A percentile compares a stretch with the other conserved stretches of the same genome.
These are phyloP conservation scores for Geothlypis trichas DNA, from an alignment of 2,113 vertebrate species.

Conservation along the genomic window DNA sequence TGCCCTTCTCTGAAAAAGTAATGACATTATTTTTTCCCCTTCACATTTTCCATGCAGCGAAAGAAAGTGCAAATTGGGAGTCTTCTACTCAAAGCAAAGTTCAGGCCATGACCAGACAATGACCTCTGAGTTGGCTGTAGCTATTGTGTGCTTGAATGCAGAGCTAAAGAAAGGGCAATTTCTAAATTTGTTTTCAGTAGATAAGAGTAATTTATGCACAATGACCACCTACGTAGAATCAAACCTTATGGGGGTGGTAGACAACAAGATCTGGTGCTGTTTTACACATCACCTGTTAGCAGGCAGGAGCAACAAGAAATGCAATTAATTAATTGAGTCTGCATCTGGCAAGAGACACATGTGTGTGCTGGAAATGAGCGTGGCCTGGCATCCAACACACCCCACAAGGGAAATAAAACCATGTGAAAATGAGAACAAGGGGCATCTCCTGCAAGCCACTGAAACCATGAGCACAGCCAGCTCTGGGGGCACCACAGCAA, in stretches of 20 bases:
- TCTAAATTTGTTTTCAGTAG: slow-evolving; percentile 54
- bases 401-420: not conserved
- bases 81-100: not conserved
- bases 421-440: not conserved
- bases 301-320: slow-evolving; percentile 5
- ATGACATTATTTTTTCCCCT: slow-evolving; percentile 17
- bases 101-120: slow-evolving; percentile 35
- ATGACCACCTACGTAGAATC: slow-evolving; percentile 1
- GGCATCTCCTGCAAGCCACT: not conserved
- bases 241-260: not conserved
- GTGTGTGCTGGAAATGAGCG: not conserved
- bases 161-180: slow-evolving; percentile 43
- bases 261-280: not conserved
- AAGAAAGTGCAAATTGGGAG: slow-evolving; percentile 14
- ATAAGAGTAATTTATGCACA: slow-evolving; percentile 41
- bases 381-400: not conserved
- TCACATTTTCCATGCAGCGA: not conserved
- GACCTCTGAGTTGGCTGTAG: slow-evolving; percentile 18
- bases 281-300: slow-evolving; percentile 10
- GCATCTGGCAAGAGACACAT: not conserved
- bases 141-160: slow-evolving; percentile 45
- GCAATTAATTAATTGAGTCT: not conserved
- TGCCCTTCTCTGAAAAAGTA: not conserved
- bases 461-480: not conserved
- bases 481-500: not conserved